Percentiles rank a stretch among this genome's conserved stretches.
Evolutionary conservation across 2,113 vertebrate species (phyloP).

Genomic region (Nothoprocta pentlandii): DNA sequence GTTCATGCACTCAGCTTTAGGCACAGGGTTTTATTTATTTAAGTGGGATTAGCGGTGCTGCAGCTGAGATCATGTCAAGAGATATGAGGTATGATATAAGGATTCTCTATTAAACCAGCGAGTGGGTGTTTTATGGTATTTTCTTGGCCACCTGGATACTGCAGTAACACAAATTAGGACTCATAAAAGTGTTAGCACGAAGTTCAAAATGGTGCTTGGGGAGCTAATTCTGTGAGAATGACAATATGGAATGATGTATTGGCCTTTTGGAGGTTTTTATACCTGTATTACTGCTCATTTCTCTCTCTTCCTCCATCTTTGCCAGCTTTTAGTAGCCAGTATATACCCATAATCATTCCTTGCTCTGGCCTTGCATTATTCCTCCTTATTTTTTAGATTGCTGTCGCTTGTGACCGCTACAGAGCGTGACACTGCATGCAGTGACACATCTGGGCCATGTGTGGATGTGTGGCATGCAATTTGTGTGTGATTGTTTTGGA

Average conservation of each 20-base stretch:
- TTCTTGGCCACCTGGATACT: background rate
- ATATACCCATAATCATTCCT: background rate
- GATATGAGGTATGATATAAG: background rate
- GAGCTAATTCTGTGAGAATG: background rate
- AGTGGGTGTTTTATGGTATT: rapidly evolving
- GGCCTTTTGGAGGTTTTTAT: background rate
- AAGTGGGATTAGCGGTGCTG: rapidly evolving
- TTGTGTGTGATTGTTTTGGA: background rate
- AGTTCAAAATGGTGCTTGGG: background rate
- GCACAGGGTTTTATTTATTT: background rate
- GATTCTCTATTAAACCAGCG: background rate
- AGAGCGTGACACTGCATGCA: background rate
- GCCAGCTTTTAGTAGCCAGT: background rate
- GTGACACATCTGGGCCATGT: background rate
- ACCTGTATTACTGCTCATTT: background rate
- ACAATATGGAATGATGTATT: background rate
- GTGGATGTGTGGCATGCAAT: background rate
- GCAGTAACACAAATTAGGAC: background rate
- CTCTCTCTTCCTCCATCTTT: background rate
- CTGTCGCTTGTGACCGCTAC: background rate
- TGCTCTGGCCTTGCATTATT: background rate
- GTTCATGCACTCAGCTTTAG: background rate
- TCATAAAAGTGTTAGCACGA: background rate
- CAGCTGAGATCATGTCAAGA: background rate
- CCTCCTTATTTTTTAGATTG: background rate